A percentile compares a stretch with the other conserved stretches of the same genome.
phyloP scores from a whole-genome alignment of 2,797 vertebrate genomes.

The Pseudopleuronectes americanus region DNA sequence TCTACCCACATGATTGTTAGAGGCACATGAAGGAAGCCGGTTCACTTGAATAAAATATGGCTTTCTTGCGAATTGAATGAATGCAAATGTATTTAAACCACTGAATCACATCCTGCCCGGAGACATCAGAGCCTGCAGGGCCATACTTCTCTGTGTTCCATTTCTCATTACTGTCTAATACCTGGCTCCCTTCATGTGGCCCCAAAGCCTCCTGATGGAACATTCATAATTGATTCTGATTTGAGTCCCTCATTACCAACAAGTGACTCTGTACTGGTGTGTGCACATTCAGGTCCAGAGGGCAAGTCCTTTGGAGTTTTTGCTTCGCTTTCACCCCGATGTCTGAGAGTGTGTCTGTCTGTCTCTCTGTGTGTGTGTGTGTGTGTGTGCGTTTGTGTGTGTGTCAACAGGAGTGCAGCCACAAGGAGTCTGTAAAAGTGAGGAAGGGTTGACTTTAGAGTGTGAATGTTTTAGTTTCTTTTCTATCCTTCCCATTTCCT shows the following conservation, averaged over 20 bases:
- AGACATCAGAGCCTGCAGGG: slow-evolving; percentile 73
- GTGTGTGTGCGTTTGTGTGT: not conserved
- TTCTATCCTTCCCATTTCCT: slow-evolving; percentile 49
- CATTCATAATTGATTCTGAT: slow-evolving; percentile 85
- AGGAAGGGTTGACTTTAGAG: slow-evolving; percentile 51
- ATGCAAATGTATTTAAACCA: slow-evolving; percentile 81
- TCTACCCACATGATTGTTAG: slow-evolving; percentile 64
- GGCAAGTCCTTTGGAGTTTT: slow-evolving; percentile 64
- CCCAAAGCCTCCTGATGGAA: slow-evolving; percentile 73
- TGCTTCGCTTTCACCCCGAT: slow-evolving; percentile 49
- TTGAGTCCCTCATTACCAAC: slow-evolving; percentile 76
- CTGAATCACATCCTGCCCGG: slow-evolving; percentile 64
- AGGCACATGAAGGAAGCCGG: slow-evolving; percentile 59
- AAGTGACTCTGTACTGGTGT: slow-evolving; percentile 71
- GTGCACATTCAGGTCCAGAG: slow-evolving; percentile 58
- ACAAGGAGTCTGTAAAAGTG: slow-evolving; percentile 36
- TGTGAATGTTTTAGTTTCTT: slow-evolving; percentile 55
- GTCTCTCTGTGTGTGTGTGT: not conserved
- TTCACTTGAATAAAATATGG: slow-evolving; percentile 77
- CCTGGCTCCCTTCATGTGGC: slow-evolving; percentile 72
- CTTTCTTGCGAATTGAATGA: slow-evolving; percentile 65
- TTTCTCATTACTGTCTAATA: slow-evolving; percentile 79
- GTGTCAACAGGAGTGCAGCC: slow-evolving; percentile 16
- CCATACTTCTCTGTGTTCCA: slow-evolving; percentile 71
- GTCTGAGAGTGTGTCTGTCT: not conserved